Evolutionary conservation across 1,140 invertebrate species (phyloP).

Genomic region (Centruroides sculpturatus): DNA sequence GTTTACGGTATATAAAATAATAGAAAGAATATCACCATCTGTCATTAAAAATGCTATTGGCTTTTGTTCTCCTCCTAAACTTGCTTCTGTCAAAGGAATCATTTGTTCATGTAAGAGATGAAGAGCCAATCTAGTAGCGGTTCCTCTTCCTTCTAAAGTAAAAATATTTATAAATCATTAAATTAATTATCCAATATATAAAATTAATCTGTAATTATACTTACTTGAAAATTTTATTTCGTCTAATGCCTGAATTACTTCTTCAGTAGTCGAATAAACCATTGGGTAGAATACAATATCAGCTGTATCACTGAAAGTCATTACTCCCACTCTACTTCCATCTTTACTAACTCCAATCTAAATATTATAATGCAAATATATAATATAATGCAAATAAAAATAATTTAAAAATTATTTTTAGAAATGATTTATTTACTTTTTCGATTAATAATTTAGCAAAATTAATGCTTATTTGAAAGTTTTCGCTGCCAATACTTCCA

Average conservation of each 20-base stretch:
- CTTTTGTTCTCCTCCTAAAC: too few relatives aligned
- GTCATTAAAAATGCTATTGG: too few relatives aligned
- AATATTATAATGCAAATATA: neutral
- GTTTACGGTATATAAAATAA: too few relatives aligned
- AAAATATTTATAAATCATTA: too few relatives aligned
- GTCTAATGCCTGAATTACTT: conserved; percentile 4
- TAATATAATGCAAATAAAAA: too few relatives aligned
- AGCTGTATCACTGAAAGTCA: conserved; percentile 7
- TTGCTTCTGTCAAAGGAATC: too few relatives aligned
- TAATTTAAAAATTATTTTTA: too few relatives aligned
- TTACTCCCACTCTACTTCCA: conserved; percentile 4
- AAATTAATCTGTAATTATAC: neutral
- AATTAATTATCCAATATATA: too few relatives aligned
- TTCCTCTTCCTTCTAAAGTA: too few relatives aligned
- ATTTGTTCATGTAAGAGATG: too few relatives aligned
- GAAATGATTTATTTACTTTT: neutral
- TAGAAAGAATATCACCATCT: too few relatives aligned
- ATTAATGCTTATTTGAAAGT: neutral
- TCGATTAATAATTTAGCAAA: conserved; percentile 8
- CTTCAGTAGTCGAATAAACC: conserved; percentile 2
- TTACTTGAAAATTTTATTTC: conserved; percentile 6
- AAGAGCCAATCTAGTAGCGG: too few relatives aligned
- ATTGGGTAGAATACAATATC: neutral
- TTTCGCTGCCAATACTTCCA: conserved; percentile 1
- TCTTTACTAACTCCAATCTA: conserved; percentile 3